These are phyloP conservation scores for Paedocypris sp. DNA, from an alignment of 2,113 vertebrate genomes.

Conservation along the genomic window DNA sequence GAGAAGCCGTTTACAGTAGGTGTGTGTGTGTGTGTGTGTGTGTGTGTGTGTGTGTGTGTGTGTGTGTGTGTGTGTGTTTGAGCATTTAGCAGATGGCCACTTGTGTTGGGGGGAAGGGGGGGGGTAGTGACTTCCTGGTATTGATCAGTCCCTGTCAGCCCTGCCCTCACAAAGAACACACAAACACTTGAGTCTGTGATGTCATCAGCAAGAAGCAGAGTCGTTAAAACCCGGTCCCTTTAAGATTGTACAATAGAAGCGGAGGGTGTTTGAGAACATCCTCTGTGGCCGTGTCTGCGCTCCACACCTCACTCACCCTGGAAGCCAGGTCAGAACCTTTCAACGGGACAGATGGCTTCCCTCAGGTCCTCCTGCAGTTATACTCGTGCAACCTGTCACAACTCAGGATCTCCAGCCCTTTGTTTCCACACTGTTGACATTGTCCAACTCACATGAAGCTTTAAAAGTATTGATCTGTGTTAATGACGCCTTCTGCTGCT, in stretches of 20 bases:
- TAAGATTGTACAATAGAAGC: neutral
- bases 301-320: conserved; percentile 40
- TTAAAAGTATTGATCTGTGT: too few species aligned
- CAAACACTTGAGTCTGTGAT: neutral
- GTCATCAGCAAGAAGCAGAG: neutral
- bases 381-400: neutral
- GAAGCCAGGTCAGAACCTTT: conserved; percentile 33
- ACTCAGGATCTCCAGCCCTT: neutral
- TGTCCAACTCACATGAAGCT: neutral
- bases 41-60: too few species aligned
- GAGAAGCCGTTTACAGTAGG: too few species aligned
- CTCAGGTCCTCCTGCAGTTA: conserved; percentile 34
- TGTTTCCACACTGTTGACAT: neutral
- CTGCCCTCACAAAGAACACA: conserved; percentile 48
- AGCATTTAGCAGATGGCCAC: conserved; percentile 64
- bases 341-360: conserved; percentile 52
- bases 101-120: conserved; percentile 43
- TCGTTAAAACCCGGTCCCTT: conserved; percentile 3
- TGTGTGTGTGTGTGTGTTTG: too few species aligned
- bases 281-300: neutral
- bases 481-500: too few species aligned
- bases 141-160: conserved; percentile 47
- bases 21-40: too few species aligned
- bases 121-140: conserved; percentile 48
- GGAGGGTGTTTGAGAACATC: neutral